phyloP scores from a whole-genome alignment of 2,797 vertebrate species.

The Syndactyla subalaris region DNA sequence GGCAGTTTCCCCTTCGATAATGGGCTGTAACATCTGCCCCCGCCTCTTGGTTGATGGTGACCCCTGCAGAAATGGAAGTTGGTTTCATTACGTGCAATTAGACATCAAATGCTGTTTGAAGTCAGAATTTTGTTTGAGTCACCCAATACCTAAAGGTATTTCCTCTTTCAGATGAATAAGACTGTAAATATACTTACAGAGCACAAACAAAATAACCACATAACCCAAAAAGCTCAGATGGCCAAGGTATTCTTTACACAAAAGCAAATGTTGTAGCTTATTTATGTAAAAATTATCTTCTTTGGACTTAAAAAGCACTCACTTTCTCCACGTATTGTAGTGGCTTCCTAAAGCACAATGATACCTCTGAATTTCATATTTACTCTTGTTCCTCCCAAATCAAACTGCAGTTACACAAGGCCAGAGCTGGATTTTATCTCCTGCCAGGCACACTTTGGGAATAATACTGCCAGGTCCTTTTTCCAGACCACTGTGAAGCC shows the following conservation, averaged over 20 bases:
- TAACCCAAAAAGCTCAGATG: not conserved
- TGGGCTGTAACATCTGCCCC: conserved; percentile 93
- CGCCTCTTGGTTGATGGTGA: conserved; percentile 95
- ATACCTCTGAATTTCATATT: not conserved
- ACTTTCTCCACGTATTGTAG: not conserved
- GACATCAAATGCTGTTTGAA: not conserved
- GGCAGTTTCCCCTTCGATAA: conserved; percentile 96
- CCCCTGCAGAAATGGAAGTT: conserved; percentile 77
- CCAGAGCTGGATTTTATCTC: not conserved
- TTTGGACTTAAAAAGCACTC: not conserved
- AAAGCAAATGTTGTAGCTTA: not conserved
- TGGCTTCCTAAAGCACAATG: not conserved
- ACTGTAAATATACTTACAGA: not conserved
- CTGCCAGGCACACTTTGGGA: not conserved
- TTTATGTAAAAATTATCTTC: not conserved
- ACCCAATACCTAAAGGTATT: not conserved
- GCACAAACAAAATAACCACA: not conserved
- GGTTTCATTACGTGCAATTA: not conserved
- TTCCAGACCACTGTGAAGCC: not conserved
- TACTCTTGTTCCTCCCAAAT: not conserved
- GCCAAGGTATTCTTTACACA: not conserved
- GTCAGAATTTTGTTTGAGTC: not conserved
- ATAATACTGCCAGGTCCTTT: not conserved
- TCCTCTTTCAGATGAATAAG: not conserved
- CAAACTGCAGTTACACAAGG: not conserved